Conservation (phyloP, 2,113 vertebrate genomes). For the Orientallactaga bullata region DNA sequence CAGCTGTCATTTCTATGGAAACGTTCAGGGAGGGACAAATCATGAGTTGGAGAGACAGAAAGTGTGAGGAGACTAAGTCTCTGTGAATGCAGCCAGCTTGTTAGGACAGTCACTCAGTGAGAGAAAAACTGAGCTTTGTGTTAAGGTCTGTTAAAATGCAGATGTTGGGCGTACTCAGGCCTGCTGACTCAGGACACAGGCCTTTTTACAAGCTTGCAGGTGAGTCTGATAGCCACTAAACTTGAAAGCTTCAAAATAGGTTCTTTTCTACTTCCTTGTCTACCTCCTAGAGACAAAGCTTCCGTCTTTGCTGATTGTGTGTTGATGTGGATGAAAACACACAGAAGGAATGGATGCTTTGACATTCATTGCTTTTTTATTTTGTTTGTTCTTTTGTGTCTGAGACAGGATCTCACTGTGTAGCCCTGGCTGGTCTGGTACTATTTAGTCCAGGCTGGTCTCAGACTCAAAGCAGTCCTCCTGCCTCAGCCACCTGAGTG, state of each 20-base stretch:
- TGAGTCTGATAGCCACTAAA: neutral
- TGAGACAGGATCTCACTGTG: too few species aligned
- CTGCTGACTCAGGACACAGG: neutral
- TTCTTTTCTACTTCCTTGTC: neutral
- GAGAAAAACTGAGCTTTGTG: neutral
- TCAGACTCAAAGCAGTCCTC: neutral
- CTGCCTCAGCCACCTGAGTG: neutral
- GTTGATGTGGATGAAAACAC: neutral
- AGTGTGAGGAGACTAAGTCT: neutral
- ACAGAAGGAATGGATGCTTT: neutral
- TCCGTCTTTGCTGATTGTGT: too few species aligned
- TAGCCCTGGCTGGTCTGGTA: neutral
- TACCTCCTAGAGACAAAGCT: too few species aligned
- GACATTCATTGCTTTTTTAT: neutral
- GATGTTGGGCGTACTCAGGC: neutral
- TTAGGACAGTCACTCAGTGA: neutral
- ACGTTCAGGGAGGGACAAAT: neutral
- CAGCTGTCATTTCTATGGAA: neutral
- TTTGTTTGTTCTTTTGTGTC: too few species aligned
- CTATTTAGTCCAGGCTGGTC: neutral
- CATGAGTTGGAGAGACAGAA: slow-evolving; percentile 53
- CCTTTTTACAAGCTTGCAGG: neutral
- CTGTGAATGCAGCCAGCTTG: neutral
- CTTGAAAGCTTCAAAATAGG: neutral
- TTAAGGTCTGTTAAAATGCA: neutral